Evolutionary conservation across 2,113 vertebrate species (phyloP), one percentile per base, ranked within the genome.

Genomic region (Machaerirhynchus nigripectus): DNA sequence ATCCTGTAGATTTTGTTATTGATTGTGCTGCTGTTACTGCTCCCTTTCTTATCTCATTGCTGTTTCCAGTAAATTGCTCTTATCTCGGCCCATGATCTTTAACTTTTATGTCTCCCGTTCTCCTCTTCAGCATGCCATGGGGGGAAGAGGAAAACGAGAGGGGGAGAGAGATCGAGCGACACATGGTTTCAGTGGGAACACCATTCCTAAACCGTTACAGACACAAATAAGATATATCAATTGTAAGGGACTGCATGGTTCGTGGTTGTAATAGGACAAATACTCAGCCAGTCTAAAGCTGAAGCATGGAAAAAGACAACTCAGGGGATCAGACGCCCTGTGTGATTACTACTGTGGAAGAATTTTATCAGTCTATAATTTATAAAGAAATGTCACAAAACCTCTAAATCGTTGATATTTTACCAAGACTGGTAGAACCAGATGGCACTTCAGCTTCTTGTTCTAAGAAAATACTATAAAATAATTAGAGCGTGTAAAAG

Each of bases 401-500:
- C 7, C 18, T 61, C 39, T 50, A 68, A 71, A 67, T 75, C 23
- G 64, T 1, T 55, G 65, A 60, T 79, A 74, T 87, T 70, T 78
- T 79, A 60, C 26, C n/a, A 67, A 87, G 31, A 55, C 14, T 81
- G 44, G 52, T 30, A 27, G 57, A 87, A 82, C 3, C 52, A 74
- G 35, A 81, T 65, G 80, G 40, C 14, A 67, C 68, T 94, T 91
- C 44, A 68, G 52, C 23, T 91, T 87, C 33, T 42, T 64, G 17
- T 75, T 92, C 47, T 60, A 40, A 78, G 52, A 63, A 92, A 89
- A 86, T 22, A 57, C 47, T 84, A 27, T 50, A 52, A 96, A 89
- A 86, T 81, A 67, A 21, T 63, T 39, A 30, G 12, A 55, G 44
- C 18, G 31, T 30, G 42, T 83, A 74, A 90, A 92, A 88, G 50